Base-by-base conservation (phyloP, 2,888 invertebrate genomes). In the Leptinotarsa peninsularis region DNA sequence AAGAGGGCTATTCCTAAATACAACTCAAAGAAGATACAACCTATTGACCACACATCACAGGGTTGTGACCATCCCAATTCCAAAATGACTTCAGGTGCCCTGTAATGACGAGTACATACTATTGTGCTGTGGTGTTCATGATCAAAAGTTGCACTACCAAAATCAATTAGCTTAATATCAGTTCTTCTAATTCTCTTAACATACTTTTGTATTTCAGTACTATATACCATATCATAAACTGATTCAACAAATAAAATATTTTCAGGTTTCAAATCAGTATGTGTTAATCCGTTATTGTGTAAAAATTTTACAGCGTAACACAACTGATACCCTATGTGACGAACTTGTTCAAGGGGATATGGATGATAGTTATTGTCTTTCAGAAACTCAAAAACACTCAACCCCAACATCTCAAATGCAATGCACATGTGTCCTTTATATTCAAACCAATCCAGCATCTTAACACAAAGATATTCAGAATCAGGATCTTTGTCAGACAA, bases 21-120 rank as follows among this genome's bases (percentile, higher is more conserved):
- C 85, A 99, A 91, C 91, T 99, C 99, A 90, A 99, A 99, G 89
- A 99, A 93, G 84, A 99, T 99, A 90, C 99, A 99, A 21, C 99
- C 99, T 87, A 99, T 95, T 69, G 98, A 98, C 99, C 99, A 99
- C 76, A 99, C 98, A 90, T 99, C 99, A 90, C 99, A 99, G n/a
- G 99, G 98, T 89, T 99, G 99, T 71, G 97, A 91, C 99, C 99
- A 99, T 67, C 99, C 99, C 83, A 99, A 91, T 91, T 99, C 99
- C 95, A 98, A 91, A 89, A 99, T 99, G 85, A 99, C 99, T 91
- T 99, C 99, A 1, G 99, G 99, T 82, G 99, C 98, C 88, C 99
- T 91, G 90, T 99, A 99, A 89, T 99, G 99, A 83, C 99, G 91
- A 56, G 99, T 99, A 80, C 99, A 98, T 68, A 99, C 99, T 88